These are phyloP conservation scores for Rhabdophis nuchalis DNA, from an alignment of 2,797 vertebrate genomes.

Conservation along the genomic window DNA sequence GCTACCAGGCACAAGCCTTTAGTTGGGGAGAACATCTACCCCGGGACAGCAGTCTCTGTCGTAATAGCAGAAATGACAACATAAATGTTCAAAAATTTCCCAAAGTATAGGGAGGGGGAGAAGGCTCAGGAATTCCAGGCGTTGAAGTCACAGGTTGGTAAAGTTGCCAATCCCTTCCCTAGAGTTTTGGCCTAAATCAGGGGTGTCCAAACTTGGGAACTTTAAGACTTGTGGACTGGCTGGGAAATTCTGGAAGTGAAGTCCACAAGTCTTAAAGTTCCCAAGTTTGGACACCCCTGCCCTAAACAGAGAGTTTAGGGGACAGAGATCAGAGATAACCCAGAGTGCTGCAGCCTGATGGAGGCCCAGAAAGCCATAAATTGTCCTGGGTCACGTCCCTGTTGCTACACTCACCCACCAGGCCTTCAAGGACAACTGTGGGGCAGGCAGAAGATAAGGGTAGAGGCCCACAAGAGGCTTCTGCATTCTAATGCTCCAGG, in stretches of 20 bases:
- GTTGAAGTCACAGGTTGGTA: neutral
- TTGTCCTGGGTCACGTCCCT: neutral
- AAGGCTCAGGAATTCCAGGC: neutral
- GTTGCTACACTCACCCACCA: neutral
- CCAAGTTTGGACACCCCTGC: no score
- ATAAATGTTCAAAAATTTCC: neutral
- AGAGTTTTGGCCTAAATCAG: neutral
- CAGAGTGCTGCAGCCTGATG: neutral
- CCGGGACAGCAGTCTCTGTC: neutral
- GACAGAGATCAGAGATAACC: neutral
- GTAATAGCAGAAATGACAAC: neutral
- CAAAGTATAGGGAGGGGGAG: neutral
- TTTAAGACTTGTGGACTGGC: no score
- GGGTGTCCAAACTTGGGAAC: no score
- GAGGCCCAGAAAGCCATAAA: neutral
- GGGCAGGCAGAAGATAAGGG: neutral
- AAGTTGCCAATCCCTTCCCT: neutral
- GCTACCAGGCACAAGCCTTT: neutral
- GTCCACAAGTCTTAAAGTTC: no score
- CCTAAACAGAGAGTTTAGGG: neutral
- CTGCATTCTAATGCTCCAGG: slow-evolving; percentile 4
- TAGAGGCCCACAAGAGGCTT: neutral
- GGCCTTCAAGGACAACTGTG: slow-evolving; percentile 10
- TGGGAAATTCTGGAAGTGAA: no score
- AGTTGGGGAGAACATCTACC: neutral